phyloP scores from a whole-genome alignment of 2,797 vertebrate species.

The Anguilla obscura region DNA sequence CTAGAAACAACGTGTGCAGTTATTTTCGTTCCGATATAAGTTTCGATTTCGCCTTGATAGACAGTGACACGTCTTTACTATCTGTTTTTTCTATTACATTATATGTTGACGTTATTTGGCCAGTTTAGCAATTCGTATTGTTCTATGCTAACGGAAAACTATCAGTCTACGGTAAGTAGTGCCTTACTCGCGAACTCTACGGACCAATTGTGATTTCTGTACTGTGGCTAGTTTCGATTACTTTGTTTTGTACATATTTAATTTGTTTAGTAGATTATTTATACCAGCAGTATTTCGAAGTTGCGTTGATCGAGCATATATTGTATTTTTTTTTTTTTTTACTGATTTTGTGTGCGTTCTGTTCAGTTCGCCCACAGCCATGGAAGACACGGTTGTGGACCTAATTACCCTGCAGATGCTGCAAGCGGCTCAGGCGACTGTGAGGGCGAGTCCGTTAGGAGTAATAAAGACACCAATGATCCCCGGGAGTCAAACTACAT shows the following conservation, averaged over 20 bases:
- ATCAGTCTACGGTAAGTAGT: background rate
- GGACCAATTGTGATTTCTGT: background rate
- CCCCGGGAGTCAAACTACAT: constrained; percentile 64
- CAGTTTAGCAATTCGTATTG: background rate
- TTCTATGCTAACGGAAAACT: background rate
- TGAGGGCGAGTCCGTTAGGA: constrained; percentile 69
- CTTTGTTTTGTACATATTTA: background rate
- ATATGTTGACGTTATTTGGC: background rate
- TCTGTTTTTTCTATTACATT: background rate
- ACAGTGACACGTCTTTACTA: background rate
- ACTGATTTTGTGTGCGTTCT: background rate
- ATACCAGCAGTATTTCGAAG: background rate
- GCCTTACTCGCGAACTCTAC: background rate
- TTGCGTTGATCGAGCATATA: background rate
- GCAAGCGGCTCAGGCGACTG: constrained; percentile 63
- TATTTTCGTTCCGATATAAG: background rate
- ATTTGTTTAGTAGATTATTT: background rate
- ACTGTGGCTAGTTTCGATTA: background rate
- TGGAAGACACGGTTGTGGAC: constrained; percentile 59
- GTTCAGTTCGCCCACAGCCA: constrained; percentile 40
- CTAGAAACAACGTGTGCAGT: background rate
- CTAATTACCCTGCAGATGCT: constrained; percentile 65
- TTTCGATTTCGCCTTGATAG: background rate
- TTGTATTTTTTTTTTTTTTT: background rate
- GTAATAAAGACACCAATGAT: constrained; percentile 76